Base-by-base conservation (phyloP, 2,888 invertebrate species). In the Ischnus inquisitorius region DNA sequence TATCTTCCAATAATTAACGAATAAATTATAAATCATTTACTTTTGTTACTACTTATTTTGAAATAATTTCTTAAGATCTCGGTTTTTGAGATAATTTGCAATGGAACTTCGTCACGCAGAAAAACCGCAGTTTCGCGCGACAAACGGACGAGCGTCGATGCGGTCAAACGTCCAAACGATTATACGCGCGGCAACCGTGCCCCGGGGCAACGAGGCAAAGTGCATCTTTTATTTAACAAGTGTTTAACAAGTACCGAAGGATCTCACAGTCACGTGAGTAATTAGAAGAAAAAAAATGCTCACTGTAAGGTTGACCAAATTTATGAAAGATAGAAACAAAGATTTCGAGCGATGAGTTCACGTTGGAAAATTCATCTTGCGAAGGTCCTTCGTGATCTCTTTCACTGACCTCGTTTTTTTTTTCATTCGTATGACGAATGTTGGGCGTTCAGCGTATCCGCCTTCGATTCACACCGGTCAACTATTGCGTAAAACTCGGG, bases 401-500 rank as follows among this genome's bases (percentile, higher is more conserved):
- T 57, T 57, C 57, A 14, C 25, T 28, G 72, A 51, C 71, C 79
- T 79, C 51, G 79, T 62, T 82, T 64, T 41, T 12, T 64, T 43
- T 14, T 46, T 67, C 67, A 2, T 51, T 25, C 60, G 28, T 19
- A 64, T 64, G 74, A 75, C 74, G 46, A 51, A 64, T 62, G 64
- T 64, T 34, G 34, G 48, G n/a, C 62, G n/a, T 34, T 75, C 64
- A 22, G 4, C 25, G 65, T 69, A 79, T 83, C 71, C 83, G 79
- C 54, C 39, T 71, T 69, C 46, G 57, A 65, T 79, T 57, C 22
- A 69, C 60, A 65, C 54, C 46, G 60, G 34, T 34, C 22, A 25
- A 54, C 39, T 25, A 57, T 80, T 76, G 71, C 83, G 79, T 57
- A 76, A 79, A 79, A 64, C 34, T 41, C 76, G 54, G 79, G 68